Conservation (phyloP, 2,797 vertebrate genomes). For the Euphonia xanthogaster region DNA sequence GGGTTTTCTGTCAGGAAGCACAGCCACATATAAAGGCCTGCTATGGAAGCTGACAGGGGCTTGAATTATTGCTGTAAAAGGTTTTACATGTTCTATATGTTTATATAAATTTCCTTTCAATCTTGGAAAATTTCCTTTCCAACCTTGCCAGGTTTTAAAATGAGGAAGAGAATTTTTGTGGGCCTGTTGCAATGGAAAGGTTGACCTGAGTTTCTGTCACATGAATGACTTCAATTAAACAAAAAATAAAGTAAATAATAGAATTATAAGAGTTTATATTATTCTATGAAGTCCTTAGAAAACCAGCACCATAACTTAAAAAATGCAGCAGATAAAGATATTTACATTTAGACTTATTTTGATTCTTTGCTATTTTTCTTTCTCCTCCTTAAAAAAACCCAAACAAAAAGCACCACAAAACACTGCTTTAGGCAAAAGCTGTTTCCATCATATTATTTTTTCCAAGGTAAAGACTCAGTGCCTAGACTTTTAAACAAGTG, state of each 20-base stretch:
- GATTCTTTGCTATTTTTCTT: background rate
- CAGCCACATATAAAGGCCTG: background rate
- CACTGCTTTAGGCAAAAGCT: background rate
- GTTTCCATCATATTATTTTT: background rate
- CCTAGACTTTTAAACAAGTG: conserved; percentile 37
- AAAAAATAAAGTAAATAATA: background rate
- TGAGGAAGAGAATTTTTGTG: background rate
- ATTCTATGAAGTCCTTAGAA: background rate
- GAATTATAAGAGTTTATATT: background rate
- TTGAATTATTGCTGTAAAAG: background rate
- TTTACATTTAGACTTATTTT: background rate
- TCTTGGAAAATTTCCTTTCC: background rate
- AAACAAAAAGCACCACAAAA: background rate
- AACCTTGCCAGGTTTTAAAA: background rate
- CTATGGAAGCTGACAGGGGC: background rate
- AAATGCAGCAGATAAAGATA: background rate
- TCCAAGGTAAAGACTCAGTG: background rate
- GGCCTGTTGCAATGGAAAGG: background rate
- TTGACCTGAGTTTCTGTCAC: background rate
- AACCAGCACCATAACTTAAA: background rate
- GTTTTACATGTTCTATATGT: background rate
- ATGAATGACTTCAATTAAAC: background rate
- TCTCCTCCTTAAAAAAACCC: background rate
- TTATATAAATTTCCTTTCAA: background rate
- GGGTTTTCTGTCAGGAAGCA: background rate